These are phyloP conservation scores for Scomber scombrus DNA, from an alignment of 2,113 vertebrate genomes.

Conservation along the genomic window DNA sequence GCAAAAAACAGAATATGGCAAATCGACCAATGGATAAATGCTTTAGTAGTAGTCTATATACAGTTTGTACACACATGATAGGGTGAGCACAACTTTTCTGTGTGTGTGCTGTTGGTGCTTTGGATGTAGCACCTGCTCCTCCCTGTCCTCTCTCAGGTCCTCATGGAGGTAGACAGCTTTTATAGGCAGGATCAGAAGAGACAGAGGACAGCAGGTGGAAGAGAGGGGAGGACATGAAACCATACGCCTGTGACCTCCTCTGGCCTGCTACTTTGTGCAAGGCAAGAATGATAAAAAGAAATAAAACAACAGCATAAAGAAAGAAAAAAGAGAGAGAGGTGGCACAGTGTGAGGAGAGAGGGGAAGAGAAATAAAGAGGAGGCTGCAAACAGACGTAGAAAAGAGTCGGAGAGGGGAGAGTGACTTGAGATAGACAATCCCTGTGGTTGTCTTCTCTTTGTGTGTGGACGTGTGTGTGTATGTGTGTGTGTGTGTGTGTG, in stretches of 20 bases:
- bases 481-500: conserved; percentile 18
- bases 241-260: background rate
- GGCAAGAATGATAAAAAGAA: background rate
- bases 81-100: no score
- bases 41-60: no score
- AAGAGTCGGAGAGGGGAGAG: conserved; percentile 23
- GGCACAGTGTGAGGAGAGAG: conserved; percentile 1
- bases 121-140: conserved; percentile 18
- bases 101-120: background rate
- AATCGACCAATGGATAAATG: no score
- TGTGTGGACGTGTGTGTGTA: conserved; percentile 19
- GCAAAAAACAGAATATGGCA: no score
- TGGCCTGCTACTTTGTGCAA: conserved; percentile 31
- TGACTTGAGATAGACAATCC: conserved; percentile 57
- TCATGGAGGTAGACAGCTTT: conserved; percentile 19
- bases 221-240: conserved; percentile 27
- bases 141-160: conserved; percentile 21
- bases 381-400: conserved; percentile 10
- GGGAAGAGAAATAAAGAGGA: background rate
- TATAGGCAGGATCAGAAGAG: conserved; percentile 25
- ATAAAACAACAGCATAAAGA: background rate
- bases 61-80: no score
- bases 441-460: conserved; percentile 28
- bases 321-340: conserved; percentile 2
- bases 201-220: conserved; percentile 36